Base-by-base conservation (phyloP, 2,113 vertebrate genomes). In the Riparia riparia region DNA sequence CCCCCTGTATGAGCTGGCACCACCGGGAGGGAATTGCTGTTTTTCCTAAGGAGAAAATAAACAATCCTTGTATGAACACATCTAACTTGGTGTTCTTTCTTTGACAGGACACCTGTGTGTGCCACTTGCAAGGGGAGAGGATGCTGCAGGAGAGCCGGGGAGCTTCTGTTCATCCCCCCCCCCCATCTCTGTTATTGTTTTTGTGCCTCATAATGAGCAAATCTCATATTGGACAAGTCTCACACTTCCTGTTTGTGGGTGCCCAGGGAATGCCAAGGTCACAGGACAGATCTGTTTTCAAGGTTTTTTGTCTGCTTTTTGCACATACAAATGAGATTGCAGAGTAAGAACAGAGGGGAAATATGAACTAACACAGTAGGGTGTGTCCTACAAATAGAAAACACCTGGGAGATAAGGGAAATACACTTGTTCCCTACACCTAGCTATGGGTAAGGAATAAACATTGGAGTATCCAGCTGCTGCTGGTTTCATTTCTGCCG, bases 101-200 rank as follows among this genome's bases (percentile, higher is more conserved):
- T 22, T 42, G 63, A 6, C 20, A 64, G 50, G 17, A 61, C 29
- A 41, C 13, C 12, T 26, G 26, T 8, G 7, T 28, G 24, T 14
- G 5, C 32, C 41, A 49, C 9, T 13, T 22, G 15, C 26, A 41
- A 20, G 15, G 14, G 6, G 3, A 17, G 2, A 60, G 28, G 29
- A 42, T 8, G 11, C 10, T 65, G 22, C 37, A n/a, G 37, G 9
- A 66, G n/a, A 25, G 0, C 1, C 2, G 2, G 4, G 5, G 3
- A 2, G 6, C 2, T 44, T 45, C 42, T 64, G 1, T 53, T 69
- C 41, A 34, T 65, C 42, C 49, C 5, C 6, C 4, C 4, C 6
- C 6, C 4, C 4, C 6, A 4, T 41, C 4, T 5, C 34, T 45
- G n/a, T 34, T 73, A 6, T 6, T 70, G 16, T 15, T 72, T 11